Percentiles rank a stretch among this genome's conserved stretches.
Evolutionary conservation across 2,797 vertebrate genomes (phyloP).

Genomic region (Chelon labrosus): DNA sequence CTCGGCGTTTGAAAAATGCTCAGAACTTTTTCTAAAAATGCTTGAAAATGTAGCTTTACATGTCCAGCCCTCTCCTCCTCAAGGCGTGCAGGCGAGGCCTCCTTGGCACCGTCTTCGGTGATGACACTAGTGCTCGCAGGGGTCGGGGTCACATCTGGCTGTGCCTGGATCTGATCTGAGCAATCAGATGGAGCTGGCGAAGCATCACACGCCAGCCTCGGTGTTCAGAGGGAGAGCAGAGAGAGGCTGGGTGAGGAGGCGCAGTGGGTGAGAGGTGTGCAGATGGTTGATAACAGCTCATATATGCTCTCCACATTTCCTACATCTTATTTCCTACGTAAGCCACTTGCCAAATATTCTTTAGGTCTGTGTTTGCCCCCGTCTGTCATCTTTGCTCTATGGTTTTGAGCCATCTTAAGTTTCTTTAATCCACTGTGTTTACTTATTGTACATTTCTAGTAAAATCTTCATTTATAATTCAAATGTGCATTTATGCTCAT

Average conservation of each 20-base stretch:
- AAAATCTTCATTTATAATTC: too few relatives aligned
- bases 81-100: conserved; percentile 16
- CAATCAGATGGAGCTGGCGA: conserved; percentile 72
- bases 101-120: conserved; percentile 51
- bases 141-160: conserved; percentile 75
- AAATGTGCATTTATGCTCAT: too few relatives aligned
- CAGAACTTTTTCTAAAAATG: background rate
- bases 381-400: conserved; percentile 15
- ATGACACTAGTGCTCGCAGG: conserved; percentile 50
- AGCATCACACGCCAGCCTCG: conserved; percentile 63
- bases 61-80: conserved; percentile 1
- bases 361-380: background rate
- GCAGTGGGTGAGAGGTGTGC: conserved; percentile 58
- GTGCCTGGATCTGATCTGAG: conserved; percentile 66
- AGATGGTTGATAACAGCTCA: conserved; percentile 69
- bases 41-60: background rate
- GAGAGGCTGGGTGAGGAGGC: conserved; percentile 32
- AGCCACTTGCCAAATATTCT: conserved; percentile 11
- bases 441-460: background rate
- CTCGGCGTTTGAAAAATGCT: background rate
- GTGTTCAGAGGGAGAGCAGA: conserved; percentile 43
- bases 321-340: conserved; percentile 27
- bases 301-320: conserved; percentile 40
- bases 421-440: too few relatives aligned
- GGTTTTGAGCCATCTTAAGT: conserved; percentile 9